Conservation (phyloP, 2,113 vertebrate species). For the Cyprinodon variegatus region DNA sequence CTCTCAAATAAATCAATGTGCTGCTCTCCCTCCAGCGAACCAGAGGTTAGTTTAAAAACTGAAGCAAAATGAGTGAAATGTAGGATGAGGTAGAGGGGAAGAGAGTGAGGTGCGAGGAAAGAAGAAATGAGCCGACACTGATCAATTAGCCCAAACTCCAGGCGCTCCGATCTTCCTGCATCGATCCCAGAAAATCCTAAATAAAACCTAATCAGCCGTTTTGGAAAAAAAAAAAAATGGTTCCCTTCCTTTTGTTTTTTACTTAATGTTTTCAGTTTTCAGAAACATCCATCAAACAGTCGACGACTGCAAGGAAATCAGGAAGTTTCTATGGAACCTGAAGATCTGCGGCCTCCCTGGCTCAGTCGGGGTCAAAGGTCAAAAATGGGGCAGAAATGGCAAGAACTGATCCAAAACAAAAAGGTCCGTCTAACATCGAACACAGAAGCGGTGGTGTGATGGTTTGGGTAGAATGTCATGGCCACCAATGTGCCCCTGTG, state of each 20-base stretch:
- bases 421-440: too few species aligned
- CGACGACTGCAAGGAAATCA: too few species aligned
- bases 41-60: not conserved
- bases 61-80: not conserved
- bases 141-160: slow-evolving; percentile 2
- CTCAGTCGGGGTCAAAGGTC: too few species aligned
- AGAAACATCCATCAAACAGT: not conserved
- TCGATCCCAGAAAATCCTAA: not conserved
- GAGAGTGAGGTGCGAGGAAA: slow-evolving; percentile 40
- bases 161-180: not conserved
- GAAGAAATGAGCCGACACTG: not conserved
- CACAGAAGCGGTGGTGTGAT: too few species aligned
- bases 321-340: too few species aligned
- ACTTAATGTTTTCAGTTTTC: not conserved
- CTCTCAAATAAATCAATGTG: slow-evolving; percentile 2
- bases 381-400: too few species aligned
- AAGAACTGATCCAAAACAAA: too few species aligned
- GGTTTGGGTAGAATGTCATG: too few species aligned
- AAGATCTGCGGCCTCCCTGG: too few species aligned
- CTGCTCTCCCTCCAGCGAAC: not conserved
- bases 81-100: not conserved
- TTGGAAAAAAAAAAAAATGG: not conserved
- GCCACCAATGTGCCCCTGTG: too few species aligned
- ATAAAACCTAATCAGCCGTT: not conserved
- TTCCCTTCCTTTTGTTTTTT: not conserved